Percentiles rank a stretch among this genome's conserved stretches.
phyloP scores from a whole-genome alignment of 2,888 invertebrate genomes.

The Torymus tubicola region DNA sequence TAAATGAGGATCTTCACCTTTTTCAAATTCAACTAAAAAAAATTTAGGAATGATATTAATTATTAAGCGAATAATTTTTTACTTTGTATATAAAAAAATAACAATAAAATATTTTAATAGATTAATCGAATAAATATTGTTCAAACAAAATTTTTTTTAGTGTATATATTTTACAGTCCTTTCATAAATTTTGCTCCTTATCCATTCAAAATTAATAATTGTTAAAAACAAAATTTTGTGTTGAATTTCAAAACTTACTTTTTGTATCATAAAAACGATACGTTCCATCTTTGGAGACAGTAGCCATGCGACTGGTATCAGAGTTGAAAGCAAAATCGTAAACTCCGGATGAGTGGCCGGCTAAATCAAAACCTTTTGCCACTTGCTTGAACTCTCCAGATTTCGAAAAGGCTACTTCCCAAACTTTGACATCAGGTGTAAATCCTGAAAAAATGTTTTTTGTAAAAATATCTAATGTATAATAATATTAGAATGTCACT shows the following conservation, averaged over 20 bases:
- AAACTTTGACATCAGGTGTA: constrained; percentile 85
- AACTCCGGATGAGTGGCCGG: constrained; percentile 89
- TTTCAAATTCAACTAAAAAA: constrained; percentile 86
- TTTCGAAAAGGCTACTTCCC: constrained; percentile 88
- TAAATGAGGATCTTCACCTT: constrained; percentile 87
- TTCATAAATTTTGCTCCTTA: no score
- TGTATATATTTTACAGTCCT: no score
- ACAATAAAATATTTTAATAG: not conserved
- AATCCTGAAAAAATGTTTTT: constrained; percentile 77
- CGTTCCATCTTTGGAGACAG: constrained; percentile 91
- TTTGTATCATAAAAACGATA: constrained; percentile 92
- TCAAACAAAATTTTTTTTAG: no score
- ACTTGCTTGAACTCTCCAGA: constrained; percentile 86
- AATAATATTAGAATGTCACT: no score
- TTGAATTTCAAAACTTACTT: constrained; percentile 78
- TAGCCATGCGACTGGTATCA: constrained; percentile 88
- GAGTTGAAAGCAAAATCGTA: constrained; percentile 89
- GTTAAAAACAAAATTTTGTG: not conserved
- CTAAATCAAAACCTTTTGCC: constrained; percentile 86
- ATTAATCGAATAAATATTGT: no score
- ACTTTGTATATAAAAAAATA: not conserved
- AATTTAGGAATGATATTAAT: constrained; percentile 43
- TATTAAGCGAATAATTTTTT: constrained; percentile 34
- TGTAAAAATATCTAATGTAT: constrained; percentile 8
- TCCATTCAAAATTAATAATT: no score